Base-by-base conservation (phyloP, 2,797 vertebrate species). In the Bufotes viridis region DNA sequence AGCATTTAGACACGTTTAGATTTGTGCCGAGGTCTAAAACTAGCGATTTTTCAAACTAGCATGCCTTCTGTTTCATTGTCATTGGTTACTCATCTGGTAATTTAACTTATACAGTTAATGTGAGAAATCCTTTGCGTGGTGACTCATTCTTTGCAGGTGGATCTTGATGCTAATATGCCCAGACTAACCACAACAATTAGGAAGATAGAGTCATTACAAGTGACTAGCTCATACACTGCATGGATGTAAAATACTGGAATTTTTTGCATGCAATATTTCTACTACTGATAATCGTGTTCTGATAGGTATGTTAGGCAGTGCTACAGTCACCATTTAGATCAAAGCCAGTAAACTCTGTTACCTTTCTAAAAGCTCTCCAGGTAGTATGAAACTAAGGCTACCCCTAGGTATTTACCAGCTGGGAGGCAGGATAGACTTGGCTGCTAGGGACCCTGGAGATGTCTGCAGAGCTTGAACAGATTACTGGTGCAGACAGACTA, bases 111-210 rank as follows among this genome's bases (percentile, higher is more conserved):
- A 57, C 63, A 26, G 29, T n/a, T 10, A 29, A 67, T 57, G 67
- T 20, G 17, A 72, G 18, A 57, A 58, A 34, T 83, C 11, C 24
- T 22, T 57, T 69, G 7, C 11, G 13, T 42, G 11, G 61, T 87
- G 81, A 84, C 20, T 70, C 81, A 69, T 13, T 70, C 10, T 26
- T n/a, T 69, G 74, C 72, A 70, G 74, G 72, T 88, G 81, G 75
- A 80, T 84, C 22, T 60, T 57, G 65, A 84, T 70, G 29, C 18
- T 79, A 80, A 72, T 49, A 88, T 34, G 42, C 3, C 65, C 75
- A 72, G 55, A 58, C 75, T 60, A 80, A 61, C 53, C 82, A 84
- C 42, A 69, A 69, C 57, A 79, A 70, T 61, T 58, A 17, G 7
- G 60, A 22, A 42, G 0, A 67, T 83, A 42, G 42, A 26, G 34